These are phyloP conservation scores for Nanorana parkeri DNA, from an alignment of 2,113 vertebrate species.

Conservation along the genomic window DNA sequence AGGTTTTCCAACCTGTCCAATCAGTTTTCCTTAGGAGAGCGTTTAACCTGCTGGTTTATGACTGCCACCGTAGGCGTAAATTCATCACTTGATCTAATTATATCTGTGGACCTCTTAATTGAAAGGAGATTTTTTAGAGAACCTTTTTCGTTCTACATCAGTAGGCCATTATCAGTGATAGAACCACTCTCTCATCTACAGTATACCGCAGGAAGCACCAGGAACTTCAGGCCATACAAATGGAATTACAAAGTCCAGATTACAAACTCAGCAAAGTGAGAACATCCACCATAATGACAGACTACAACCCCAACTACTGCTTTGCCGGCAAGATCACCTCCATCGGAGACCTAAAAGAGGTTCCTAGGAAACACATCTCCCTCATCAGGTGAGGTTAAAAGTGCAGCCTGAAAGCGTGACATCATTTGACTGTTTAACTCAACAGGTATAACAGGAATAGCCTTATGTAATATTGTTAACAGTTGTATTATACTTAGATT, in stretches of 20 bases:
- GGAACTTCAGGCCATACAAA: constrained; percentile 95
- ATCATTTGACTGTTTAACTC: background rate
- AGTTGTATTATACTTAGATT: too few relatives aligned
- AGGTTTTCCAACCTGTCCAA: too few relatives aligned
- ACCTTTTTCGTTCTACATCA: background rate
- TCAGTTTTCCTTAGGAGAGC: too few relatives aligned
- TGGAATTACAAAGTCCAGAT: constrained; percentile 97
- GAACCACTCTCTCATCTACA: constrained; percentile 61
- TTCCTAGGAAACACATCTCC: constrained; percentile 93
- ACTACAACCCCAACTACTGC: constrained; percentile 99
- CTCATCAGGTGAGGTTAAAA: constrained; percentile 83
- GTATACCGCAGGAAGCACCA: constrained; percentile 97
- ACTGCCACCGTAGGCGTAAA: too few relatives aligned
- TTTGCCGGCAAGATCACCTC: constrained; percentile 96
- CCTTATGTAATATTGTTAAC: too few relatives aligned
- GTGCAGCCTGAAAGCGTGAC: background rate
- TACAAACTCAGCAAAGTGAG: constrained; percentile 97
- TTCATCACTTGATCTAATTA: too few relatives aligned
- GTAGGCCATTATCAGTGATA: background rate
- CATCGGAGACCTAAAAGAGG: constrained; percentile 97
- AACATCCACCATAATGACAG: constrained; percentile 98
- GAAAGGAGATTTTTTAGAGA: too few relatives aligned
- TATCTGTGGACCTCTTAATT: too few relatives aligned
- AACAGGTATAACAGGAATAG: too few relatives aligned
- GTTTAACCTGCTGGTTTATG: too few relatives aligned